These are phyloP conservation scores for Arrhamphus sclerolepis DNA, from an alignment of 2,797 vertebrate genomes.

Conservation along the genomic window DNA sequence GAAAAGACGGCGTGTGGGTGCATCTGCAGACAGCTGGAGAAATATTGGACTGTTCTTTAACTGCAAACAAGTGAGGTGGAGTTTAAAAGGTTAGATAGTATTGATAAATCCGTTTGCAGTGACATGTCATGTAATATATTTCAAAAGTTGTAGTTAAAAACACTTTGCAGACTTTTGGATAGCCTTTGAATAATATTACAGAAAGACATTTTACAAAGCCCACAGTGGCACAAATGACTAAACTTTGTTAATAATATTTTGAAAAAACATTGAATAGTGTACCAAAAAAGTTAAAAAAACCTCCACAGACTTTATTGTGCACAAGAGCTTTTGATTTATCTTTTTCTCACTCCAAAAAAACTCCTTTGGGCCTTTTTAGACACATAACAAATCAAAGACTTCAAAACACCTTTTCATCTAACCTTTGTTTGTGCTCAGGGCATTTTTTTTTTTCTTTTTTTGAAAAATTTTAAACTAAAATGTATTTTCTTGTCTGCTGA, in stretches of 20 bases:
- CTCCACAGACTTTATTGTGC: neutral
- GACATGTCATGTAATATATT: conserved; percentile 18
- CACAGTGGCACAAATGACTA: too few relatives aligned
- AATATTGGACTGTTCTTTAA: too few relatives aligned
- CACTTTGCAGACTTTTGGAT: too few relatives aligned
- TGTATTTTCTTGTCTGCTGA: conserved; percentile 48
- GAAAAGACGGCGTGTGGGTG: too few relatives aligned
- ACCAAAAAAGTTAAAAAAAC: conserved; percentile 6
- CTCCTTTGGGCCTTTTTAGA: conserved; percentile 1
- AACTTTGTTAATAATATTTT: neutral
- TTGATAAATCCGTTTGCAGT: conserved; percentile 2
- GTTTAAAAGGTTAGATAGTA: too few relatives aligned
- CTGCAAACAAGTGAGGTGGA: too few relatives aligned
- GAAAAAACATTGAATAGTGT: neutral
- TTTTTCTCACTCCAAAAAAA: conserved; percentile 22
- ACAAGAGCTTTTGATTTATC: conserved; percentile 5
- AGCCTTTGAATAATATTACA: too few relatives aligned
- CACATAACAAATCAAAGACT: conserved; percentile 11
- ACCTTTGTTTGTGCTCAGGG: conserved; percentile 32
- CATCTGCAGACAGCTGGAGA: too few relatives aligned
- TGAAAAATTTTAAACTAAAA: neutral
- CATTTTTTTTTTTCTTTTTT: conserved; percentile 1
- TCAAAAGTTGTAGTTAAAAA: neutral
- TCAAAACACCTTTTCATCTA: conserved; percentile 42
- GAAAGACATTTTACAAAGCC: too few relatives aligned